These are phyloP conservation scores for Phengaris alcon DNA, from an alignment of 2,888 invertebrate genomes.

Conservation along the genomic window DNA sequence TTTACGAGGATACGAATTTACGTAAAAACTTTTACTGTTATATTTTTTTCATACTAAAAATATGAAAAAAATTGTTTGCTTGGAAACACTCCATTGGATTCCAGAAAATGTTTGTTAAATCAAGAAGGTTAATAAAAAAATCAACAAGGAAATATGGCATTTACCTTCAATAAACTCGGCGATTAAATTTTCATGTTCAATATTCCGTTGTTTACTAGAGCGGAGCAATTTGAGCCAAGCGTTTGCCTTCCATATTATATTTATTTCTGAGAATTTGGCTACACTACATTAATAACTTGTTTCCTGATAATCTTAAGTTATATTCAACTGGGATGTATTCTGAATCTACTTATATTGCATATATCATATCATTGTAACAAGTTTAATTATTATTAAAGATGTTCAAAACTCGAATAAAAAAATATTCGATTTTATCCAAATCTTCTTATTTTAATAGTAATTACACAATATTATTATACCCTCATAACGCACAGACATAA, in stretches of 20 bases:
- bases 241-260: constrained; percentile 15
- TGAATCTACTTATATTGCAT: too few relatives aligned
- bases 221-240: constrained; percentile 45
- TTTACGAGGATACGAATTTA: too few relatives aligned
- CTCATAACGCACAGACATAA: not conserved
- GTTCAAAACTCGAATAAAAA: too few relatives aligned
- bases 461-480: not conserved
- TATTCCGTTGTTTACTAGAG: constrained; percentile 84
- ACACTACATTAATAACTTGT: not conserved
- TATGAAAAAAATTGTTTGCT: not conserved
- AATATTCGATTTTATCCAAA: too few relatives aligned
- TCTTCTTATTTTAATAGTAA: not conserved
- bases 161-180: constrained; percentile 83
- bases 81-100: not conserved
- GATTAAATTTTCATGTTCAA: constrained; percentile 91
- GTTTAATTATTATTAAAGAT: too few relatives aligned
- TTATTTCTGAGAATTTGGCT: not conserved
- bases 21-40: too few relatives aligned
- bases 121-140: constrained; percentile 48
- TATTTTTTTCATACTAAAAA: too few relatives aligned
- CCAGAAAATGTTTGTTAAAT: constrained; percentile 15
- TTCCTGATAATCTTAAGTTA: not conserved
- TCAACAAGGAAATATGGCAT: constrained; percentile 53
- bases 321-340: not conserved
- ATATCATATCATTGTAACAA: too few relatives aligned